Base-by-base conservation (phyloP, 2,888 invertebrate genomes). In the Trachelus troglodyta region DNA sequence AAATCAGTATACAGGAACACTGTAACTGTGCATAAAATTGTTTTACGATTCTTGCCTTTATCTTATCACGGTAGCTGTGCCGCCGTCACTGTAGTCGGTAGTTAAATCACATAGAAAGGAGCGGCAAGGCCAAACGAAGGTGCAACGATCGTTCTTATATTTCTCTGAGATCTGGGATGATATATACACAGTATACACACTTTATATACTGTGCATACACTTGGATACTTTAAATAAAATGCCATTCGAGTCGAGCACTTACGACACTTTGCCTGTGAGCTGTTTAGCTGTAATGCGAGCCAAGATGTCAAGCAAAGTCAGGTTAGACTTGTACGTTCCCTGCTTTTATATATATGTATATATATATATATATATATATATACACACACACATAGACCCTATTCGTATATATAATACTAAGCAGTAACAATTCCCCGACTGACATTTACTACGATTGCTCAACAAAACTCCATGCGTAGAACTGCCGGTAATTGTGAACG, bases 11-110 rank as follows among this genome's bases (percentile, higher is more conserved):
- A 75, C 75, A 75, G 35, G 73, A 30, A 74, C 73, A 12, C 33
- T 15, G 73, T 69, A 34, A 73, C 34, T 15, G 31, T 37, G 69
- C 31, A 69, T 73, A 37, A 78, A 75, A 76, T 37, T n/a, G 31
- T 34, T 68, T 69, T 40, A 69, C 74, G 76, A 74, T 78, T 71
- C 76, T 56, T 75, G 75, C 71, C 73, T 76, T 79, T 79, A 79
- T 79, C 79, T 79, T 79, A 79, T 79, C 79, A 74, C 40, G 37
- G 15, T 76, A 37, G 78, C 76, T 76, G 79, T 78, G 76, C 71
- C 40, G 76, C 77, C 78, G 79, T 78, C 76, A 68, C 69, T 74
- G 76, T 74, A 76, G 68, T 75, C 68, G 69, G 77, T 79, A 76
- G 76, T 79, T 79, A 76, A 79, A 79, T 79, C 77, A 77, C 77